These are phyloP conservation scores for Euzophera pinguis DNA, from an alignment of 2,888 invertebrate genomes.

Conservation along the genomic window DNA sequence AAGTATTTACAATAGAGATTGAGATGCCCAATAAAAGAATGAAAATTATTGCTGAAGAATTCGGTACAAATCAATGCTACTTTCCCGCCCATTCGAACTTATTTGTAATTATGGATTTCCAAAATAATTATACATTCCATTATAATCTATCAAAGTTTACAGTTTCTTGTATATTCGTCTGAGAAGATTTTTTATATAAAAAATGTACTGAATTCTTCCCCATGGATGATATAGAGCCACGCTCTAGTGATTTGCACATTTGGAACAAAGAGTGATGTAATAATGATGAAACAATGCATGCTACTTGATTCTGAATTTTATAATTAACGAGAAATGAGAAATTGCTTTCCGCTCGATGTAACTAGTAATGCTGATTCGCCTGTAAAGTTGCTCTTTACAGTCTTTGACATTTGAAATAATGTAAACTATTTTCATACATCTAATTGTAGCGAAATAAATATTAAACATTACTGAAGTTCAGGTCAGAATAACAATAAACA, in stretches of 20 bases:
- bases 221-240: conserved; percentile 6
- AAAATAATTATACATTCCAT: no score
- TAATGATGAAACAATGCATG: background rate
- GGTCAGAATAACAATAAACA: background rate
- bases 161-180: background rate
- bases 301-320: background rate
- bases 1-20: conserved; percentile 7
- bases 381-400: background rate
- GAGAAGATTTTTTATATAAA: background rate
- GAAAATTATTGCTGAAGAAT: conserved; percentile 3
- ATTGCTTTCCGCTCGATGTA: conserved; percentile 6
- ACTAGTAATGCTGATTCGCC: background rate
- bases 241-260: conserved; percentile 8
- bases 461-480: background rate
- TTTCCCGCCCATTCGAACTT: background rate
- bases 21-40: conserved; percentile 4
- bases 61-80: background rate
- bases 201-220: background rate
- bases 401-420: background rate
- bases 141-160: background rate
- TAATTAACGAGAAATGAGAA: background rate
- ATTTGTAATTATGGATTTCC: background rate
- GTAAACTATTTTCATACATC: background rate
- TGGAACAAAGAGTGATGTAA: conserved; percentile 9
- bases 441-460: background rate